Base-by-base conservation (phyloP, 2,888 invertebrate species). In the Zygothrica quintamaculata region DNA sequence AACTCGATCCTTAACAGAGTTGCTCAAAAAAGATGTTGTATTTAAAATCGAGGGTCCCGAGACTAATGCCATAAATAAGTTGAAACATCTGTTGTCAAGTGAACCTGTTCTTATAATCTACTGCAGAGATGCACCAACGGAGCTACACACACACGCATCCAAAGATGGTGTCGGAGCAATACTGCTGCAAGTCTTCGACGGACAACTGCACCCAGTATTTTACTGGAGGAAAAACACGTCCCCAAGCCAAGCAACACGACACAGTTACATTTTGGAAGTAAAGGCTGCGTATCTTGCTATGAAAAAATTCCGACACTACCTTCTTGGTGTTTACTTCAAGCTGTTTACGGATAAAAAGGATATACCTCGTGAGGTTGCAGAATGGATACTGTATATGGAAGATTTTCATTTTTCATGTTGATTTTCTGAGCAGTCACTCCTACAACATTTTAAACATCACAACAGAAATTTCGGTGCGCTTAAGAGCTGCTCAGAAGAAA, bases 201-300 rank as follows among this genome's bases (percentile, higher is more conserved):
- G 4, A 42, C 3, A 53, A n/a, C 9, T 64, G 8, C 61, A 71
- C 25, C 61, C 65, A 7, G 22, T 66, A 1, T 40, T n/a, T 37
- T 65, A 43, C 36, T 65, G 60, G 56, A 61, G 60, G 26, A 65
- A 65, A 13, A 65, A 56, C 15, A 31, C 59, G n/a, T 33, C 26
- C 0, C 13, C 16, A 22, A 16, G 37, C 4, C 56, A 60, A 39
- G 16, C 40, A 11, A 50, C 42, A 15, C 13, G 31, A 4, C 52
- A 60, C 25, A 60, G 58, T 73, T 80, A 81, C 9, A 74, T 72
- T 40, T 34, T 86, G 11, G 81, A 84, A 53, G 75, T 66, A 4
- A 61, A 78, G n/a, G 81, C 80, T 0, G 68, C 82, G 8, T 58
- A 74, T 13, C 46, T 62, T 8, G 73, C 78, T 0, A 12, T 79